A percentile compares a stretch with the other conserved stretches of the same genome.
These are phyloP conservation scores for Cerastis rubricosa DNA, from an alignment of 2,888 invertebrate species.

Conservation along the genomic window DNA sequence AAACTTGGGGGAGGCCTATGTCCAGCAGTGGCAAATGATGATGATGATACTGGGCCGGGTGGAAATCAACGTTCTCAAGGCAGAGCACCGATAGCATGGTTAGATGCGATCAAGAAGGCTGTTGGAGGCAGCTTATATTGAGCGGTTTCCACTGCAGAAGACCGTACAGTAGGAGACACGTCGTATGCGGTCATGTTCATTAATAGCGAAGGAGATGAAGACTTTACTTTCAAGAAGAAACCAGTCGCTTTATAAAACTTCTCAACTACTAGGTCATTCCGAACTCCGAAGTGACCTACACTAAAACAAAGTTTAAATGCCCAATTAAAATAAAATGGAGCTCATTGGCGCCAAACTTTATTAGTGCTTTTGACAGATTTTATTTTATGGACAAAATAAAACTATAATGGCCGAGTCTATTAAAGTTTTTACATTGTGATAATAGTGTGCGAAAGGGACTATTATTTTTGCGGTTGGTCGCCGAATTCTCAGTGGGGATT, in stretches of 20 bases:
- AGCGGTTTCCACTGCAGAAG: not conserved
- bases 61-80: not conserved
- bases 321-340: slow-evolving; percentile 54
- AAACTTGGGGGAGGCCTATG: too few relatives aligned
- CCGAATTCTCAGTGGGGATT: not conserved
- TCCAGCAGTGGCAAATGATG: too few relatives aligned
- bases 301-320: slow-evolving; percentile 38
- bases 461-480: slow-evolving; percentile 4
- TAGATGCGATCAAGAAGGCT: not conserved
- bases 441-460: slow-evolving; percentile 14
- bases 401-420: slow-evolving; percentile 15
- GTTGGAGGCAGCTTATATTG: not conserved
- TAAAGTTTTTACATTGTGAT: slow-evolving; percentile 19
- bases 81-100: not conserved
- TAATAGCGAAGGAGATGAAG: not conserved
- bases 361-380: slow-evolving; percentile 58
- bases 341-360: slow-evolving; percentile 37
- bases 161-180: not conserved
- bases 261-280: slow-evolving; percentile 19
- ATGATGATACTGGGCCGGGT: not conserved
- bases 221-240: slow-evolving; percentile 1
- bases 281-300: slow-evolving; percentile 22
- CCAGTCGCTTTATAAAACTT: slow-evolving; percentile 1
- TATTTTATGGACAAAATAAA: slow-evolving; percentile 46
- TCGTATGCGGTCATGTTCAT: not conserved